These are phyloP conservation scores for Petrolisthes cinctipes DNA, from an alignment of 2,888 invertebrate species.

Conservation along the genomic window DNA sequence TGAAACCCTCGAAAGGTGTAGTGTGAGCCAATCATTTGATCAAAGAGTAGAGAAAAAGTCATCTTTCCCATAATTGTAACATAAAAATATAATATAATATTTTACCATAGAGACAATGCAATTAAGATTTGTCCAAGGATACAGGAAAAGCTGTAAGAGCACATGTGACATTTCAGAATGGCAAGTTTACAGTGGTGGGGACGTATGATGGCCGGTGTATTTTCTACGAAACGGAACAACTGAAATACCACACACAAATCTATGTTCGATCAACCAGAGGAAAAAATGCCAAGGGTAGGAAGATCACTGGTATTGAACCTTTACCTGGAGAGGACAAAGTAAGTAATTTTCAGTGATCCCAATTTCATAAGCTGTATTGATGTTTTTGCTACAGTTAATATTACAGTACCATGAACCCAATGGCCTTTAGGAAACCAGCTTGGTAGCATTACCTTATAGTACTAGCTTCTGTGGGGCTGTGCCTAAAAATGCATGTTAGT, in stretches of 20 bases:
- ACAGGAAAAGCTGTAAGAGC: no score
- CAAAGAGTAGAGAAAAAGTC: neutral
- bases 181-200: constrained; percentile 97
- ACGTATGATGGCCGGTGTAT: constrained; percentile 98
- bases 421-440: no score
- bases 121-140: no score
- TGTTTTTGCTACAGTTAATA: no score
- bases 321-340: constrained; percentile 94
- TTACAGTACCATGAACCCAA: no score
- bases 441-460: no score
- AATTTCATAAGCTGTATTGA: no score
- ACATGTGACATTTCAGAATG: constrained; percentile 77
- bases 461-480: no score
- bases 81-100: neutral
- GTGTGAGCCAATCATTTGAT: neutral
- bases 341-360: constrained; percentile 14
- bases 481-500: no score
- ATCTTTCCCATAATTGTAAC: neutral
- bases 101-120: neutral
- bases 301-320: constrained; percentile 97
- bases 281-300: constrained; percentile 92
- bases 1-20: no score
- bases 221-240: constrained; percentile 97
- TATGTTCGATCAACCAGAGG: constrained; percentile 96
- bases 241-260: constrained; percentile 98